Percentiles rank a stretch among this genome's conserved stretches.
phyloP scores from a whole-genome alignment of 2,113 vertebrate genomes.

The Sorex araneus region DNA sequence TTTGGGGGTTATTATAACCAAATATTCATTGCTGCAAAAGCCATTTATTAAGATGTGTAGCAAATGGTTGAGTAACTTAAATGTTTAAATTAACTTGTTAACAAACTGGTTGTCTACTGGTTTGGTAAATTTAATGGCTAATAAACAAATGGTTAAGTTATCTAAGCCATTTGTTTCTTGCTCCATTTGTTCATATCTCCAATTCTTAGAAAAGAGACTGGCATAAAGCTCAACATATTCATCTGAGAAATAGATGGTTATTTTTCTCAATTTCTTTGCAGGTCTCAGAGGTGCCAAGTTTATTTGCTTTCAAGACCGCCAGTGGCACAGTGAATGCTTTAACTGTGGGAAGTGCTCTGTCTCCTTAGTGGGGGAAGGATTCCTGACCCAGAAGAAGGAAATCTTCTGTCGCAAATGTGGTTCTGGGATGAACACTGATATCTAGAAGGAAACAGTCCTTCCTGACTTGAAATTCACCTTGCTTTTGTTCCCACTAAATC shows the following conservation, averaged over 20 bases:
- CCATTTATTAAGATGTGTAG: neutral
- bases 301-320: conserved; percentile 90
- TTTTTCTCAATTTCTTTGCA: conserved; percentile 82
- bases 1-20: too few species aligned
- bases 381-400: conserved; percentile 92
- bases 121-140: too few species aligned
- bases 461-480: neutral
- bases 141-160: too few species aligned
- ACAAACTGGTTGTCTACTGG: too few species aligned
- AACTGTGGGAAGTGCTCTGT: conserved; percentile 83
- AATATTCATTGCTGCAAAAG: too few species aligned
- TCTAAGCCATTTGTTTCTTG: neutral
- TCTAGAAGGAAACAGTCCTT: conserved; percentile 2
- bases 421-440: conserved; percentile 88
- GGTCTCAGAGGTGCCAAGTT: conserved; percentile 88
- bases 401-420: conserved; percentile 94
- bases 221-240: neutral
- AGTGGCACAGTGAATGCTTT: conserved; percentile 91
- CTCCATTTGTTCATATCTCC: neutral
- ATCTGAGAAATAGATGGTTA: neutral
- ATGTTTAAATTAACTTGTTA: too few species aligned
- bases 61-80: too few species aligned
- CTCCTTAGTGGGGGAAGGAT: conserved; percentile 88
- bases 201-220: neutral
- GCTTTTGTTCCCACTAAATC: conserved; percentile 70